phyloP scores from a whole-genome alignment of 1,140 invertebrate genomes.

The Oedothorax gibbosus region DNA sequence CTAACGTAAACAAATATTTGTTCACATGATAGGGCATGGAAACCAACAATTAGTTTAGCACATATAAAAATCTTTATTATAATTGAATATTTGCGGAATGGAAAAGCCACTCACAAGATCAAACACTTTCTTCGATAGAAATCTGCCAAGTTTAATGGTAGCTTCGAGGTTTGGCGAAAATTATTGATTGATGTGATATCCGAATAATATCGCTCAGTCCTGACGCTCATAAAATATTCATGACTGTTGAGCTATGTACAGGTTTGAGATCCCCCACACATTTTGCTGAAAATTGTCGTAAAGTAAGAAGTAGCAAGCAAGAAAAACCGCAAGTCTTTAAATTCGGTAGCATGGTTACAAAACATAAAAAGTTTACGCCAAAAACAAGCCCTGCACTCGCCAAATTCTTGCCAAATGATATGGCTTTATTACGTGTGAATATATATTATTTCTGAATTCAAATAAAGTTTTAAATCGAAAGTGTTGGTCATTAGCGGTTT shows the following conservation, averaged over 20 bases:
- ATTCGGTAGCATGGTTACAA: constrained; percentile 5
- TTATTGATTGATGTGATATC: constrained; percentile 56
- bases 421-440: no score
- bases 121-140: no score
- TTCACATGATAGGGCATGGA: no score
- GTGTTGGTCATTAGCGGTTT: no score
- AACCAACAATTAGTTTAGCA: no score
- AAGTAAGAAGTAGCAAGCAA: constrained; percentile 34
- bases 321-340: constrained; percentile 12
- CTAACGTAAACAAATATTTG: no score
- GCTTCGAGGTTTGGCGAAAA: constrained; percentile 29
- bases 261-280: neutral
- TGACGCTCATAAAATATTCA: constrained; percentile 55
- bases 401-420: neutral
- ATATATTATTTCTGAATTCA: no score
- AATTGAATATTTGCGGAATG: no score
- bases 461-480: no score
- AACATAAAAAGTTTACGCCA: no score
- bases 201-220: constrained; percentile 42
- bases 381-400: neutral
- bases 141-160: constrained; percentile 41
- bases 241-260: constrained; percentile 1
- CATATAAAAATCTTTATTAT: no score
- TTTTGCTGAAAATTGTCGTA: constrained; percentile 41
- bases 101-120: no score